Percentiles rank a stretch among this genome's conserved stretches.
These are phyloP conservation scores for Serinus canaria DNA, from an alignment of 2,113 vertebrate species.

Conservation along the genomic window DNA sequence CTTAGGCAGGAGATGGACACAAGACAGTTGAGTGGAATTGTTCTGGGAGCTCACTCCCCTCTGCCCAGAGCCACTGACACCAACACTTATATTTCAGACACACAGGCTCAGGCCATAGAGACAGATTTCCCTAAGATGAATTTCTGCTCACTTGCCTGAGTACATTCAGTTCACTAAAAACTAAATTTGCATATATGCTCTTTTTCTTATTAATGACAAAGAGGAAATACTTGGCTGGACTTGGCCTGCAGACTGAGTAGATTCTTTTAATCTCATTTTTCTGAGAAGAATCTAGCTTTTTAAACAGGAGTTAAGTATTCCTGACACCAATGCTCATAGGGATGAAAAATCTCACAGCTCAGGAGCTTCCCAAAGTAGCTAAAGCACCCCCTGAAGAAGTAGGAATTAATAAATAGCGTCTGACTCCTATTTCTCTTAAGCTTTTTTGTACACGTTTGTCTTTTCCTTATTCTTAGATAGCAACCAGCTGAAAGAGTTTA, in stretches of 20 bases:
- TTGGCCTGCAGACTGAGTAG: not conserved
- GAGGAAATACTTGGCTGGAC: not conserved
- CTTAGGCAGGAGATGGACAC: not conserved
- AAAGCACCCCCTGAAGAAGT: not conserved
- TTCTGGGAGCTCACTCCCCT: not conserved
- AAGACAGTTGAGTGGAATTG: not conserved
- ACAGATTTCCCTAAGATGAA: not conserved
- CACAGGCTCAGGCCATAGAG: not conserved
- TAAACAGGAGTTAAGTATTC: not conserved
- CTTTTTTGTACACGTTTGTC: not conserved
- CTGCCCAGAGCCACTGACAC: not conserved
- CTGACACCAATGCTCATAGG: not conserved
- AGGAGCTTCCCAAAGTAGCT: not conserved
- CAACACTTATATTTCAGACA: not conserved
- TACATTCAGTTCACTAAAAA: not conserved
- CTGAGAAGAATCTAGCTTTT: not conserved
- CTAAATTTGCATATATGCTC: not conserved
- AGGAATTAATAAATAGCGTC: not conserved
- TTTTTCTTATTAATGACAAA: not conserved
- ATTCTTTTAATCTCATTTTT: not conserved
- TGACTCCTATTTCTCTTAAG: not conserved
- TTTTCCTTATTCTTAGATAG: not conserved
- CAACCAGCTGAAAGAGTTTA: not conserved
- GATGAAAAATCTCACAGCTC: not conserved
- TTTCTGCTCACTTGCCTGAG: not conserved